Conservation (phyloP, 1,140 invertebrate genomes). For the Rhagoletis pomonella region DNA sequence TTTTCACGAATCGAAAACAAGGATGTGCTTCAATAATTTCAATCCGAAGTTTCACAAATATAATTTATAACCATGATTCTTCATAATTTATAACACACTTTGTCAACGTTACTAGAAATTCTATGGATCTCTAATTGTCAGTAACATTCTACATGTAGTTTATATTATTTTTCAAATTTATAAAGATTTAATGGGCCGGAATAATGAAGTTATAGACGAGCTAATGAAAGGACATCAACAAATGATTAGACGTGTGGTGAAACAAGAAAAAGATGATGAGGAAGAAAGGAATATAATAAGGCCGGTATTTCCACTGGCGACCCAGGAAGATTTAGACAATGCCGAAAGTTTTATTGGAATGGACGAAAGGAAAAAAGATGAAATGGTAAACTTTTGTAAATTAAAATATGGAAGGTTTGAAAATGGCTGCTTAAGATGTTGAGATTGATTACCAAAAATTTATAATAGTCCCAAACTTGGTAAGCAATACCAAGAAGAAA, state of each 20-base stretch:
- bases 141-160: background rate
- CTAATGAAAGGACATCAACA: slow-evolving; percentile 21
- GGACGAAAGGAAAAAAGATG: slow-evolving; percentile 36
- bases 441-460: no score
- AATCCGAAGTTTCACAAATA: no score
- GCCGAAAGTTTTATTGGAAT: slow-evolving; percentile 26
- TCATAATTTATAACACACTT: no score
- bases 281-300: slow-evolving; percentile 34
- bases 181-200: slow-evolving; percentile 7
- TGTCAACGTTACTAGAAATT: background rate
- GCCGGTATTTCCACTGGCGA: slow-evolving; percentile 14
- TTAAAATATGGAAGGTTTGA: background rate
- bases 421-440: no score
- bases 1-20: no score
- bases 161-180: background rate
- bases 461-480: no score
- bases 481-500: no score
- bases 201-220: slow-evolving; percentile 18
- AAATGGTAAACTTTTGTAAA: slow-evolving; percentile 11
- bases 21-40: no score
- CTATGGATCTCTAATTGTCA: slow-evolving; percentile 1
- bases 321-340: slow-evolving; percentile 46
- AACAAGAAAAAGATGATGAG: slow-evolving; percentile 13
- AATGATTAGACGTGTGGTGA: slow-evolving; percentile 20
- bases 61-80: no score